Evolutionary conservation across 2,797 vertebrate genomes (phyloP).

Genomic region (Lophotriccus pileatus): DNA sequence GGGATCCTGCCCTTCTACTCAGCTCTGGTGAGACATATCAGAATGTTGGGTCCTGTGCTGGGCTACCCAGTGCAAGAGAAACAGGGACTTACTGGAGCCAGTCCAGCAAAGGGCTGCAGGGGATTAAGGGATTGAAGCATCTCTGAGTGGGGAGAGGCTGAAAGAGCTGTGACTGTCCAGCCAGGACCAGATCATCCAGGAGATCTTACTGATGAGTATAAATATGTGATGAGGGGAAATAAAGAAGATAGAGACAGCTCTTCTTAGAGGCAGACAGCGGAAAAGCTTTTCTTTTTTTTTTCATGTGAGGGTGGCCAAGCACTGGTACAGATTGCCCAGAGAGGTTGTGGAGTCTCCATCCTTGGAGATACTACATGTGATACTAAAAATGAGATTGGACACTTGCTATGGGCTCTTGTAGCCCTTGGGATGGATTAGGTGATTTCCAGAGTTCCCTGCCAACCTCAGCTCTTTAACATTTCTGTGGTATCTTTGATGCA

Average conservation of each 20-base stretch:
- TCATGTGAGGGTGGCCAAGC: neutral
- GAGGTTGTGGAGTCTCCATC: neutral
- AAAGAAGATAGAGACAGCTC: neutral
- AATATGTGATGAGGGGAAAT: neutral
- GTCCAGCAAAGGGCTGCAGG: neutral
- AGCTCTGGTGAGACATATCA: neutral
- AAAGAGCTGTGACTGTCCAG: neutral
- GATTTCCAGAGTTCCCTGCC: neutral
- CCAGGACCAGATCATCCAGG: neutral
- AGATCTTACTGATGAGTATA: neutral
- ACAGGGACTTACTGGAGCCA: neutral
- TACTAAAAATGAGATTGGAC: neutral
- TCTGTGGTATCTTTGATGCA: neutral
- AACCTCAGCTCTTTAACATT: neutral
- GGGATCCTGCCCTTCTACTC: neutral
- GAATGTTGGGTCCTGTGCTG: neutral
- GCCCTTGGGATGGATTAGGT: neutral
- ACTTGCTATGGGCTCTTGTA: neutral
- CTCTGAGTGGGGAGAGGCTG: neutral
- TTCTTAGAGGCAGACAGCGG: neutral
- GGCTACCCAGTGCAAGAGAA: neutral
- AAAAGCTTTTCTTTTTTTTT: neutral
- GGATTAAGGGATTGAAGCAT: neutral
- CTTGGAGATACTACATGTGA: neutral
- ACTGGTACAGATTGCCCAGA: neutral